These are phyloP conservation scores for Turnix velox DNA, from an alignment of 2,113 vertebrate genomes.

Conservation along the genomic window DNA sequence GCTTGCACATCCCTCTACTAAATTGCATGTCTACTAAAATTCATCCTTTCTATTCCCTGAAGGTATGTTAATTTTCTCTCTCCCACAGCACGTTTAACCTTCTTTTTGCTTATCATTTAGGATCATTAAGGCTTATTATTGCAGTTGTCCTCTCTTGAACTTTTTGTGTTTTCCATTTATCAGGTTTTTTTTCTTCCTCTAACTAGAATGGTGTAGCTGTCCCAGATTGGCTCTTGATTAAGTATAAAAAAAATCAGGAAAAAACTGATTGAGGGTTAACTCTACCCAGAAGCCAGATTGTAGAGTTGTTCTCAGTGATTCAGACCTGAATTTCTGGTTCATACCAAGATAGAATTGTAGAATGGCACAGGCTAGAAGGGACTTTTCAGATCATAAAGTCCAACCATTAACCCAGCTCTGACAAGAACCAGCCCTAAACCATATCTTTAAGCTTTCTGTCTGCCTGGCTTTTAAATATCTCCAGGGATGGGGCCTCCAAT, in stretches of 20 bases:
- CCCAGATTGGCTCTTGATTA: background rate
- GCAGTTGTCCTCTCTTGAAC: slow-evolving; percentile 11
- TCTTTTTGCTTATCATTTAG: background rate
- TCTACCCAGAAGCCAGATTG: background rate
- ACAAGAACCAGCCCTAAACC: too few species aligned
- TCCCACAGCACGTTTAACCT: background rate
- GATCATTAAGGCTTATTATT: background rate
- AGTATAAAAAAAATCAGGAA: background rate
- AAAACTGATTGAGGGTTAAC: background rate
- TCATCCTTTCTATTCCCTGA: slow-evolving; percentile 7
- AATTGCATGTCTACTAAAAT: slow-evolving; percentile 23
- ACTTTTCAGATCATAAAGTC: too few species aligned
- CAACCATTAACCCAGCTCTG: too few species aligned
- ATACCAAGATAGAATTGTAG: background rate
- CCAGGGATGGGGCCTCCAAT: too few species aligned
- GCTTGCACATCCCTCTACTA: background rate
- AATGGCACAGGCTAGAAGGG: too few species aligned
- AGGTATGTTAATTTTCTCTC: background rate
- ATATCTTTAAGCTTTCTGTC: too few species aligned
- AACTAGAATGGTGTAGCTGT: background rate
- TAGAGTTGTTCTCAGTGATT: background rate
- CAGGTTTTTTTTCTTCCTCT: background rate
- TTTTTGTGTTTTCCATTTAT: background rate
- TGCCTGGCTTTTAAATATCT: too few species aligned
- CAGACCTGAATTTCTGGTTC: background rate